phyloP scores from a whole-genome alignment of 2,797 vertebrate genomes.

The Typhlichthys eigenmanni region DNA sequence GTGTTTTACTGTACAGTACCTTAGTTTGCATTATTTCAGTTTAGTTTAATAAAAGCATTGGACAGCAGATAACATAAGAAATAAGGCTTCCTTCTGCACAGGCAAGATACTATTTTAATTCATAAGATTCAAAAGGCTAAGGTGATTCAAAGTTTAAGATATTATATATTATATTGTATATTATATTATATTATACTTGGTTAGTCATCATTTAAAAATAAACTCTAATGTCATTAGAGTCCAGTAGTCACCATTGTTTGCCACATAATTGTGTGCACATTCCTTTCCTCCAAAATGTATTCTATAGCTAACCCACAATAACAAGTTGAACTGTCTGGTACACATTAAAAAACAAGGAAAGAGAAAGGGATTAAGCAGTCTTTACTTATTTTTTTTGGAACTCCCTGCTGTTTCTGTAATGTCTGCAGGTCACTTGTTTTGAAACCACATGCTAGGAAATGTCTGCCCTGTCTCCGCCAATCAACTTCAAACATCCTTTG shows the following conservation, averaged over 20 bases:
- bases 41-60: no score
- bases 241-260: constrained; percentile 1
- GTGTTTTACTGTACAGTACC: no score
- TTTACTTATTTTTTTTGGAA: constrained; percentile 16
- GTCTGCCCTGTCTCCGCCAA: constrained; percentile 42
- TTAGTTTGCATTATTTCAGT: no score
- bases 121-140: no score
- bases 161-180: no score
- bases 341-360: constrained; percentile 2
- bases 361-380: constrained; percentile 9
- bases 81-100: no score
- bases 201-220: neutral
- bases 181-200: no score
- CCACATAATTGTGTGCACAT: constrained; percentile 23
- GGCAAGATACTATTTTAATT: no score
- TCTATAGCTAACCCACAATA: constrained; percentile 2
- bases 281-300: constrained; percentile 18
- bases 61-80: no score
- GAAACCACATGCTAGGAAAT: constrained; percentile 21
- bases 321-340: constrained; percentile 4
- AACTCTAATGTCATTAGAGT: neutral
- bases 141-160: no score
- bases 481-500: constrained; percentile 43
- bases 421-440: constrained; percentile 43
- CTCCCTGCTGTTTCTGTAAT: constrained; percentile 22